These are phyloP conservation scores for Drosophila kuntzei DNA, from an alignment of 2,888 invertebrate species.

Conservation along the genomic window DNA sequence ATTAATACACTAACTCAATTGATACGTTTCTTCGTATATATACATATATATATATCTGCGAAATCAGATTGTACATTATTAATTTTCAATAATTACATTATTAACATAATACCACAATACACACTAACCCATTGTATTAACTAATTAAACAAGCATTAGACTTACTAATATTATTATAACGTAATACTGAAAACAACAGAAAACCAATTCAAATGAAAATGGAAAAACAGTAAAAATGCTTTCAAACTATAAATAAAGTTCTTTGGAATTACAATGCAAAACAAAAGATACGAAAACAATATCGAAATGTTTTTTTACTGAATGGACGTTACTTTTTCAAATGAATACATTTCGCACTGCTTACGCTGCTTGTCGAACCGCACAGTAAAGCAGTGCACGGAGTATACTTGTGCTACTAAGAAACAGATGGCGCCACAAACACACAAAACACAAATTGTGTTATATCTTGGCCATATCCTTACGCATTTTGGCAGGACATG, in stretches of 20 bases:
- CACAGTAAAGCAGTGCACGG: neutral
- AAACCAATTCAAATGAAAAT: conserved; percentile 37
- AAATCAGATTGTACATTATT: conserved; percentile 50
- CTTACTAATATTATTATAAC: conserved; percentile 77
- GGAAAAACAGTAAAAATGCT: conserved; percentile 74
- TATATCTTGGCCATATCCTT: neutral
- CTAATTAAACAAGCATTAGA: conserved; percentile 66
- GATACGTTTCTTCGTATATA: conserved; percentile 38
- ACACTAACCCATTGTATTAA: conserved; percentile 70
- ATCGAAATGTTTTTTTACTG: conserved; percentile 9
- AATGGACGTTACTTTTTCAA: neutral
- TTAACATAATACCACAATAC: conserved; percentile 52
- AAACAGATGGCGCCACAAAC: conserved; percentile 25
- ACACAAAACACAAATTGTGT: neutral
- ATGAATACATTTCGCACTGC: conserved; percentile 3
- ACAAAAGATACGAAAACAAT: conserved; percentile 62
- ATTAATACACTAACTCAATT: conserved; percentile 25
- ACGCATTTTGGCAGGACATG: neutral
- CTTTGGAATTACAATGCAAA: conserved; percentile 83
- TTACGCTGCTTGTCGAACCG: neutral
- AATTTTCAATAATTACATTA: conserved; percentile 51
- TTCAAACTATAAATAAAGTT: conserved; percentile 84
- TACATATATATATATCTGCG: conserved; percentile 21
- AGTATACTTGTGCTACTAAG: neutral
- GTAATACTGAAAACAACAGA: conserved; percentile 55